Evolutionary conservation across 53 echinoderm and acorn worm species (phyloP).

Genomic region (Zoroaster sp.): DNA sequence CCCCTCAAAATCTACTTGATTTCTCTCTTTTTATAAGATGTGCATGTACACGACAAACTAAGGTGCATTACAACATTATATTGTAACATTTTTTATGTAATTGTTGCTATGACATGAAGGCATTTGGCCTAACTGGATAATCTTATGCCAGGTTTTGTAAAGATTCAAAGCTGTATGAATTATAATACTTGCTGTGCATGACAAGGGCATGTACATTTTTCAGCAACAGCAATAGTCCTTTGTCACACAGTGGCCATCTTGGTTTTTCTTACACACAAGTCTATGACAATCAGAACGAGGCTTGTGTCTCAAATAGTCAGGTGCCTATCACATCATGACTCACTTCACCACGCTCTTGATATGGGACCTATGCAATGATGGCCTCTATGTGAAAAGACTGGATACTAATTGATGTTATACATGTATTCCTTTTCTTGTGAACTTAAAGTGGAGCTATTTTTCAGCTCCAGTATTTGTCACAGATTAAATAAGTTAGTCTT

Average conservation of each 20-base stretch:
- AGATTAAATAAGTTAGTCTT: not conserved
- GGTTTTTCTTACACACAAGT: not conserved
- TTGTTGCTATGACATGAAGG: not conserved
- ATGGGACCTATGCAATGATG: not conserved
- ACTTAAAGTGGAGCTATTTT: not conserved
- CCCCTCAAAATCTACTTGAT: too few relatives aligned
- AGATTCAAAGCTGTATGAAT: not conserved
- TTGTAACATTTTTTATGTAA: conserved; percentile 7
- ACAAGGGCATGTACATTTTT: not conserved
- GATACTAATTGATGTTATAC: not conserved
- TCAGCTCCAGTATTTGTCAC: not conserved
- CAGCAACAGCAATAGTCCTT: not conserved
- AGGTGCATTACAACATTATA: conserved; percentile 30
- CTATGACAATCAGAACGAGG: not conserved
- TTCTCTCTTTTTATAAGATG: not conserved
- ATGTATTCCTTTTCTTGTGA: not conserved
- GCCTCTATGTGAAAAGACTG: not conserved
- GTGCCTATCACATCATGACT: not conserved
- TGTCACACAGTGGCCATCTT: not conserved
- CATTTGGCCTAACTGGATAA: not conserved
- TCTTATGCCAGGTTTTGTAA: not conserved
- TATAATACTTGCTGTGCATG: not conserved
- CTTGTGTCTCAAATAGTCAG: not conserved
- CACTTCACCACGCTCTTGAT: not conserved
- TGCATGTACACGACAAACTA: conserved; percentile 13